Evolutionary conservation across 2,888 invertebrate species (phyloP), one percentile per base, ranked within the genome.

Genomic region (Cephus pulcher): DNA sequence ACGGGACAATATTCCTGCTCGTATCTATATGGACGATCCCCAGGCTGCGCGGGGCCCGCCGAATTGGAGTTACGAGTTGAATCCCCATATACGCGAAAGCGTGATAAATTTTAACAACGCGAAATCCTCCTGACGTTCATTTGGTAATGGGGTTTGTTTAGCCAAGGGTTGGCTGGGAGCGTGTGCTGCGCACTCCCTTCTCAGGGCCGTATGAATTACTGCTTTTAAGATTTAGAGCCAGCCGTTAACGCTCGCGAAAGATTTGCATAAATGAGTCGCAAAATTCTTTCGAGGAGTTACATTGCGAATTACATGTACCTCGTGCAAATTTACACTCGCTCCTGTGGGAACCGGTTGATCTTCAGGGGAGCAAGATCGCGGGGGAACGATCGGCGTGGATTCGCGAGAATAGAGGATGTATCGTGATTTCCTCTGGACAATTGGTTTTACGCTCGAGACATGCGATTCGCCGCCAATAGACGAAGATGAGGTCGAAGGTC

Each of bases 401-500:
- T 56, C 23, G 23, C 56, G 23, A 1, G 56, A 56, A 56, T 1
- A 2, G 56, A 23, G 56, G 56, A 56, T 56, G 56, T 23, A 56
- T 56, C 56, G 56, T 71, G 69, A 69, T 76, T 76, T 74, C 40
- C 74, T 40, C 30, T 80, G 84, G 84, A 86, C 82, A 82, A 85
- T 82, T 79, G 77, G 81, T 81, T 74, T 80, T 79, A 80, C 76
- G 80, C 76, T 80, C 78, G 80, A 84, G 86, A 88, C 86, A 88
- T 84, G 86, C 87, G 84, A 89, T 88, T 85, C 87, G 80, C 88
- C 84, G 87, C 84, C 88, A 87, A 89, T 88, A 88, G 86, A 84
- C 88, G 86, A 87, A 84, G 85, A 83, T 84, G 80, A 82, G 85
- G 74, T 84, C 88, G 83, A 76, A 78, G 84, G 86, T 89, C 87